Conservation (phyloP, 1,140 invertebrate genomes). For the Drosophila sp. region DNA sequence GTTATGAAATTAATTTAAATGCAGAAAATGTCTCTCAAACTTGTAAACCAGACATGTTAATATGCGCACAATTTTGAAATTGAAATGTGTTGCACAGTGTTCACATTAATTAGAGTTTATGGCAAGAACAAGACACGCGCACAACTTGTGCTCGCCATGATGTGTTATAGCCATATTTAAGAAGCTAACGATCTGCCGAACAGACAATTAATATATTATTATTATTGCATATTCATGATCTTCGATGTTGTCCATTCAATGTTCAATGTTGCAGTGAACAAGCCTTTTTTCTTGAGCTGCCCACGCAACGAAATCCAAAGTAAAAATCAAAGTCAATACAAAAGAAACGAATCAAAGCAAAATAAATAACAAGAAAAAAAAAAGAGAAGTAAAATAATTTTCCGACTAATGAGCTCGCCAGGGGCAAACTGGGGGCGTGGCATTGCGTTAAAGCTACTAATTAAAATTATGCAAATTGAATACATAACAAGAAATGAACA, state of each 20-base stretch:
- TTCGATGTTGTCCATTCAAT: constrained; percentile 34
- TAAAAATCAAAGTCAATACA: background rate
- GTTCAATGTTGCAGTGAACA: constrained; percentile 4
- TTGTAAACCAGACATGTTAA: too few relatives aligned
- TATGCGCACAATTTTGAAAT: background rate
- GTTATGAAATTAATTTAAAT: too few relatives aligned
- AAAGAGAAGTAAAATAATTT: constrained; percentile 20
- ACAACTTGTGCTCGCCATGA: background rate
- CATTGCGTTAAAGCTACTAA: constrained; percentile 45
- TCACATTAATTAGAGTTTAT: constrained; percentile 65
- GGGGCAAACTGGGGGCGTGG: constrained; percentile 58
- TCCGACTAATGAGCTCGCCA: constrained; percentile 35
- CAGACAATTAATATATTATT: constrained; percentile 70
- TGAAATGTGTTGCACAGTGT: constrained; percentile 41
- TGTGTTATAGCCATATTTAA: constrained; percentile 56
- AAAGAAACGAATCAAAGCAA: constrained; percentile 21
- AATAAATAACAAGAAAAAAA: constrained; percentile 2
- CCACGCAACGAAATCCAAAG: constrained; percentile 27
- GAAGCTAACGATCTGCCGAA: constrained; percentile 74
- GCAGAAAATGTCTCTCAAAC: too few relatives aligned
- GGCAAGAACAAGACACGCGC: constrained; percentile 48
- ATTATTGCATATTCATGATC: constrained; percentile 74
- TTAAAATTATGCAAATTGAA: constrained; percentile 73
- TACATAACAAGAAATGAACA: constrained; percentile 55
- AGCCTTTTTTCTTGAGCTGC: constrained; percentile 2